phyloP scores from a whole-genome alignment of 2,113 vertebrate species.

The Heteronetta atricapilla region DNA sequence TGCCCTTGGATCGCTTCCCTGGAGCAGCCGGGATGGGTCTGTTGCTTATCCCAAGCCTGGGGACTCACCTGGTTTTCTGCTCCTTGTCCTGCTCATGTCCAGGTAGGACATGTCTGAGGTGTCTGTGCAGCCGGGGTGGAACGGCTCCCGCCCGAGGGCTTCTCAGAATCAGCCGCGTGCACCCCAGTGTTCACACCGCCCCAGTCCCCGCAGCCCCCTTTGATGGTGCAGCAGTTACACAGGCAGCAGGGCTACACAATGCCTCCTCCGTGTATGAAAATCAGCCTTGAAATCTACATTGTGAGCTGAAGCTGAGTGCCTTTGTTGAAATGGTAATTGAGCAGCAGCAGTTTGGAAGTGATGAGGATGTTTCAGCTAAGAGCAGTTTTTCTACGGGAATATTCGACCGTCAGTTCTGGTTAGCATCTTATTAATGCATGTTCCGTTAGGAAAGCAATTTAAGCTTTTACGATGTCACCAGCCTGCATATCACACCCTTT shows the following conservation, averaged over 20 bases:
- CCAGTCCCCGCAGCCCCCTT: neutral
- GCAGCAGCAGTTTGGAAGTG: neutral
- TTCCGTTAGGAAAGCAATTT: neutral
- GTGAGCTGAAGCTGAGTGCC: neutral
- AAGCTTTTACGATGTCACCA: neutral
- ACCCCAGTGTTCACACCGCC: neutral
- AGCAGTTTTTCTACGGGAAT: neutral
- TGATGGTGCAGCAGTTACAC: no score
- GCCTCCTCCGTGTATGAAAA: neutral
- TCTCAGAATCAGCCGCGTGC: neutral
- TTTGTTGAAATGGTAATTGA: neutral
- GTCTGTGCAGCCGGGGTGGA: rapidly evolving
- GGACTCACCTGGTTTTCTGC: neutral
- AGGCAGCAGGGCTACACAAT: neutral
- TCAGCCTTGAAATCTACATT: neutral
- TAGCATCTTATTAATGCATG: neutral
- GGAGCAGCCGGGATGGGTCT: neutral
- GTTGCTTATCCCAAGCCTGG: neutral
- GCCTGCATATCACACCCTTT: neutral
- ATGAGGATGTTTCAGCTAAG: neutral
- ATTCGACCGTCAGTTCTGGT: neutral
- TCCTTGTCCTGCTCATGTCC: neutral
- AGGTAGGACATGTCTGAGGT: no score
- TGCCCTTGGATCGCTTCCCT: neutral
- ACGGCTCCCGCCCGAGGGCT: neutral